These are phyloP conservation scores for Hydraecia micacea DNA, from an alignment of 2,888 invertebrate genomes.

Conservation along the genomic window DNA sequence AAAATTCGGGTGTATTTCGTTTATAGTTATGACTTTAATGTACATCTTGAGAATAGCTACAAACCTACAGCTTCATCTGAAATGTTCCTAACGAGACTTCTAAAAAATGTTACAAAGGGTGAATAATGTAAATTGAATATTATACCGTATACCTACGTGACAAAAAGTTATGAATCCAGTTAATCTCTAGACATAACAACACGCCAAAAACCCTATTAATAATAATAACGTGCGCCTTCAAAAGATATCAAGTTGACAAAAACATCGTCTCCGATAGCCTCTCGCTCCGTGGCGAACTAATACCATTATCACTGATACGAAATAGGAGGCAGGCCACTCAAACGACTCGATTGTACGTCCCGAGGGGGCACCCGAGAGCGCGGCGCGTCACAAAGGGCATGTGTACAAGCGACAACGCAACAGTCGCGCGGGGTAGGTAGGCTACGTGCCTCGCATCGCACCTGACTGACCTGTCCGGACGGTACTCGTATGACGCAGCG, in stretches of 20 bases:
- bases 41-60: constrained; percentile 3
- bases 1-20: constrained; percentile 48
- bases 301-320: constrained; percentile 61
- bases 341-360: constrained; percentile 70
- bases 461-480: constrained; percentile 69
- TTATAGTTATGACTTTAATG: constrained; percentile 10
- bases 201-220: neutral
- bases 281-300: constrained; percentile 46
- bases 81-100: constrained; percentile 3
- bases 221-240: constrained; percentile 17
- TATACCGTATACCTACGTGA: neutral
- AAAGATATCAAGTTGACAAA: constrained; percentile 47
- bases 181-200: constrained; percentile 3
- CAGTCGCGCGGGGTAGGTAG: constrained; percentile 46
- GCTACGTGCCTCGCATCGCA: constrained; percentile 70
- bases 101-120: neutral
- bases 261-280: constrained; percentile 52
- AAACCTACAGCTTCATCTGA: neutral
- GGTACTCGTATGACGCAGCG: constrained; percentile 55
- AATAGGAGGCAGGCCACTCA: constrained; percentile 66
- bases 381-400: constrained; percentile 70
- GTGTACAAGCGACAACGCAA: constrained; percentile 67
- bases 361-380: constrained; percentile 58
- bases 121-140: neutral
- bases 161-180: neutral